Percentiles rank a stretch among this genome's conserved stretches.
Evolutionary conservation across 2,797 vertebrate species (phyloP).

Genomic region (Silurus aristotelis): DNA sequence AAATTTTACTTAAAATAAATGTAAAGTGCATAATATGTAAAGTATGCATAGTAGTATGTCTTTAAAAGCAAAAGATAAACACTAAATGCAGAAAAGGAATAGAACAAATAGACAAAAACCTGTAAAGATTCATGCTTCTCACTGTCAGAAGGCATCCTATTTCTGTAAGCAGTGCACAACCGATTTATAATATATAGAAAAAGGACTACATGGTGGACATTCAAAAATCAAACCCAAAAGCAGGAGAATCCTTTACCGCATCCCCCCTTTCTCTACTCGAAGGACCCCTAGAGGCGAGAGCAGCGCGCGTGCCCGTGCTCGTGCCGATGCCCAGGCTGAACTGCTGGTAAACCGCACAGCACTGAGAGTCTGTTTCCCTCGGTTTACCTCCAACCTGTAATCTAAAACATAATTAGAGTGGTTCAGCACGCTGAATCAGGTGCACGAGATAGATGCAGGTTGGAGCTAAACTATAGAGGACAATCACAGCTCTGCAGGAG

Average conservation of each 20-base stretch:
- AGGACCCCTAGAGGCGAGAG: constrained; percentile 33
- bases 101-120: background rate
- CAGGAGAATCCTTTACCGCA: background rate
- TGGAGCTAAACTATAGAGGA: background rate
- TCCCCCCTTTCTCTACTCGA: constrained; percentile 13
- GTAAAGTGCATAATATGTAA: background rate
- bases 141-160: background rate
- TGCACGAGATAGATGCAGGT: background rate
- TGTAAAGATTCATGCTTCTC: background rate
- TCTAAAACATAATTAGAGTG: constrained; percentile 30
- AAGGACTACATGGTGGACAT: background rate
- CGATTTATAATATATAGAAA: background rate
- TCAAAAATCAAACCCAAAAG: background rate
- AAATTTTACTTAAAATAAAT: background rate
- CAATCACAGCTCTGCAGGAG: constrained; percentile 17
- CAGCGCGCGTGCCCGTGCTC: background rate
- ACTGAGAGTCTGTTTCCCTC: background rate
- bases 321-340: constrained; percentile 11
- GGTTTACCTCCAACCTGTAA: constrained; percentile 28
- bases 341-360: constrained; percentile 16
- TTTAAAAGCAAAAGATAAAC: background rate
- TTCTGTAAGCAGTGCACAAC: background rate
- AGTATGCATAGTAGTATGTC: no score
- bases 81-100: background rate
- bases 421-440: constrained; percentile 17